Evolutionary conservation across 2,113 vertebrate genomes (phyloP), one percentile per base, ranked within the genome.

Genomic region (Ptilonorhynchus violaceus): DNA sequence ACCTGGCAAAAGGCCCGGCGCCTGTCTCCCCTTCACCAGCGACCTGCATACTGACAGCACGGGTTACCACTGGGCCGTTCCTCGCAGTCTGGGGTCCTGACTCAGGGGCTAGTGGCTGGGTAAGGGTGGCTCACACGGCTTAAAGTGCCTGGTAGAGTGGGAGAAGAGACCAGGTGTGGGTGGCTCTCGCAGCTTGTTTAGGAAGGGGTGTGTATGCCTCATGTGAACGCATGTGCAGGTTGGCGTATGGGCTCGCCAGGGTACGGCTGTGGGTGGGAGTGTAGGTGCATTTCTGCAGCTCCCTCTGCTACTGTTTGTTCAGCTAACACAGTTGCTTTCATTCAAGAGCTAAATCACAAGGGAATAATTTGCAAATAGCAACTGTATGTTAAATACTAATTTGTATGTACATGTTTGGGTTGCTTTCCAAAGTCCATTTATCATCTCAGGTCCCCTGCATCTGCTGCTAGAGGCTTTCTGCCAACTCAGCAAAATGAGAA

Each of bases 381-480:
- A 97, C 92, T 89, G 86, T 95, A 96, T 96, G 94, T 94, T 96
- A 97, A 95, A 96, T 95, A 96, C 95, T 95, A 97, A 97, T 97
- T 97, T 96, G 96, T 97, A 96, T 94, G 66, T 97, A 96, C 96
- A 95, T 81, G 97, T 96, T 97, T 95, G 93, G 91, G 85, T 97
- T 95, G 84, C 86, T 95, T 94, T 96, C 93, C 93, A 95, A 95
- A 93, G 94, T 92, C 92, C 80, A 95, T 96, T 93, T 97, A 94
- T 97, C 93, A 96, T 97, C 88, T 82, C 60, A 39, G 75, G 91
- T 81, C 91, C 70, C 16, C 75, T 92, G 83, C 95, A 94, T 97
- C 94, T 95, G 92, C 86, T 95, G 80, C 82, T 88, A 41, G 0
- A 74, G 92, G 92, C 88, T 83, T 92, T 94, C 91, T 97, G 96